A percentile compares a stretch with the other conserved stretches of the same genome.
These are phyloP conservation scores for Melanerpes aurifrons DNA, from an alignment of 2,113 vertebrate genomes.

Conservation along the genomic window DNA sequence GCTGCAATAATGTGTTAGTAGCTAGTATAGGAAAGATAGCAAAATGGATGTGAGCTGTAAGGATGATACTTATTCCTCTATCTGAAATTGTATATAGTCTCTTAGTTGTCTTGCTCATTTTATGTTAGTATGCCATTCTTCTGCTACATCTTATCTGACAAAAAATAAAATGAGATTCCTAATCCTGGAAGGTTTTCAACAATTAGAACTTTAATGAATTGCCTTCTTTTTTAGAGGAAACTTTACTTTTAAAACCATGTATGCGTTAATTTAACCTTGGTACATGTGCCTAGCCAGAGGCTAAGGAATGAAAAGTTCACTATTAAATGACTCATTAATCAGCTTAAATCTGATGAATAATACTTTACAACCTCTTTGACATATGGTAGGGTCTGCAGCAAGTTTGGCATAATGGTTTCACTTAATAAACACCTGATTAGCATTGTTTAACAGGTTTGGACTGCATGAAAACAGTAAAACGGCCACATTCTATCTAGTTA, in stretches of 20 bases:
- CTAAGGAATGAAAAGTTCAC: slow-evolving; percentile 68
- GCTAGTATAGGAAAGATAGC: background rate
- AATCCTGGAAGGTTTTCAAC: background rate
- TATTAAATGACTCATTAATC: slow-evolving; percentile 77
- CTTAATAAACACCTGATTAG: slow-evolving; percentile 86
- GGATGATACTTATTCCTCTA: background rate
- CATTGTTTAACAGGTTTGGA: slow-evolving; percentile 80
- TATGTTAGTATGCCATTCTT: background rate
- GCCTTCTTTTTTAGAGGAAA: slow-evolving; percentile 45
- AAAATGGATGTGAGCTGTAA: background rate
- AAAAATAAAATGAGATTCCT: background rate
- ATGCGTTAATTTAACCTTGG: slow-evolving; percentile 73
- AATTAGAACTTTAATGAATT: background rate
- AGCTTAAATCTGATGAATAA: slow-evolving; percentile 80
- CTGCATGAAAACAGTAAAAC: slow-evolving; percentile 78
- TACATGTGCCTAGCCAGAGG: slow-evolving; percentile 65
- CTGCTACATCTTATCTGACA: background rate
- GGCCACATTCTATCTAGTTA: slow-evolving; percentile 78
- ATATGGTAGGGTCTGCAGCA: slow-evolving; percentile 71
- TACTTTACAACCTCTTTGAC: slow-evolving; percentile 81
- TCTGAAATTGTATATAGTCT: background rate
- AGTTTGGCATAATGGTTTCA: slow-evolving; percentile 80
- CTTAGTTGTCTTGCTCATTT: background rate
- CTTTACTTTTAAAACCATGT: slow-evolving; percentile 44
- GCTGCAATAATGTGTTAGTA: background rate